A percentile compares a stretch with the other conserved stretches of the same genome.
Evolutionary conservation across 1,140 invertebrate genomes (phyloP).

Genomic region (Acromyrmex echinatior): DNA sequence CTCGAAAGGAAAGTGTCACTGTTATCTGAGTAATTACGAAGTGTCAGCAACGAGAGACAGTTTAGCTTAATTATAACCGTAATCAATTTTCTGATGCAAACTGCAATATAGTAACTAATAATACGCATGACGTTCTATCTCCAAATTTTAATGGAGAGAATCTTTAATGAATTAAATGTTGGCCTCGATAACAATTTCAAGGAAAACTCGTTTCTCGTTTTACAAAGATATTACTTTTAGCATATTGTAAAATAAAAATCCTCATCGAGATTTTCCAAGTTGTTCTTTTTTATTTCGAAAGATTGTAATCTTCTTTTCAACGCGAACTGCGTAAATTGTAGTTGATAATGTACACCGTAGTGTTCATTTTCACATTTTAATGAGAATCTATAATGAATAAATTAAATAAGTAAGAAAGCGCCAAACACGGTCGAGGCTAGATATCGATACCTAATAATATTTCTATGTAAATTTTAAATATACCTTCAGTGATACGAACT

Average conservation of each 20-base stretch:
- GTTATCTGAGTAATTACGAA: slow-evolving; percentile 19
- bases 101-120: not conserved
- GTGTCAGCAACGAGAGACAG: not conserved
- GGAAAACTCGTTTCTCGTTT: not conserved
- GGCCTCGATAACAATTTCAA: no score
- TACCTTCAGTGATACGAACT: no score
- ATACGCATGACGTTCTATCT: not conserved
- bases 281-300: not conserved
- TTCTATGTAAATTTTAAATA: no score
- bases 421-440: no score
- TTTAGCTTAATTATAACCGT: slow-evolving; percentile 35
- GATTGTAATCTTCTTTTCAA: not conserved
- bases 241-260: not conserved
- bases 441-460: no score
- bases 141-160: not conserved
- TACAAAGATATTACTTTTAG: not conserved
- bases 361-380: not conserved
- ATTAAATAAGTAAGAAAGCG: no score
- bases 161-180: not conserved
- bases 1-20: slow-evolving; percentile 39
- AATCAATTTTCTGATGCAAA: slow-evolving; percentile 21
- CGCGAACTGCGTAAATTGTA: not conserved
- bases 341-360: not conserved
- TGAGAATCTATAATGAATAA: not conserved
- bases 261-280: not conserved